Conservation (phyloP, 2,797 vertebrate species). For the Acomys russatus region DNA sequence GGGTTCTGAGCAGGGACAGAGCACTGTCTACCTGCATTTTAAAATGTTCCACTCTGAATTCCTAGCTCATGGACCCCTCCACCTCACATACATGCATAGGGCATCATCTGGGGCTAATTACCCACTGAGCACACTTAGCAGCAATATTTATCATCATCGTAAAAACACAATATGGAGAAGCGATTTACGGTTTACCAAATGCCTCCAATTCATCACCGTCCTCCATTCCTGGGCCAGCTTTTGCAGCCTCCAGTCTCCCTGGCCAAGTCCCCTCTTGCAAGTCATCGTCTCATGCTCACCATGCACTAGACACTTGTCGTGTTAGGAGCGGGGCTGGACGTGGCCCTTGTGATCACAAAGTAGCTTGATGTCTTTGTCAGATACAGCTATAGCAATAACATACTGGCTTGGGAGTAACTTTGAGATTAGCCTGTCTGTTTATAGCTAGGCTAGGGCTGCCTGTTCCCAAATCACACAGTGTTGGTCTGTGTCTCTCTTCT, state of each 20-base stretch:
- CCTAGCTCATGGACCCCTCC: background rate
- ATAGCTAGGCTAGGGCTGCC: background rate
- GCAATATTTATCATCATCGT: constrained; percentile 76
- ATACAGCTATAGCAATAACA: background rate
- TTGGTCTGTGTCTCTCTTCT: background rate
- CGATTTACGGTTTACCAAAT: constrained; percentile 28
- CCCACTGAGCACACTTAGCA: constrained; percentile 54
- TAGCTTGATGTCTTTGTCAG: constrained; percentile 10
- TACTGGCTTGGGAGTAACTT: background rate
- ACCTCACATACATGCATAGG: background rate
- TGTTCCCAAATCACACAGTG: background rate
- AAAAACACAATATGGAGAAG: constrained; percentile 64
- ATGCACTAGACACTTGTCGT: background rate
- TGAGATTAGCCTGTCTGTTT: constrained; percentile 36
- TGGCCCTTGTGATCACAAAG: background rate
- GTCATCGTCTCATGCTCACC: background rate
- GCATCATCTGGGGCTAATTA: constrained; percentile 77
- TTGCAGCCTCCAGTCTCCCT: background rate
- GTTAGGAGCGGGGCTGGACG: background rate
- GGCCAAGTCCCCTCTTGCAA: background rate
- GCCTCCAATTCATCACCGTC: constrained; percentile 33
- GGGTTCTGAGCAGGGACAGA: background rate
- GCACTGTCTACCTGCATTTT: constrained; percentile 38
- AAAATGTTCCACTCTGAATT: constrained; percentile 33
- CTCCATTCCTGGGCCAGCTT: background rate